Conservation (phyloP, 2,888 invertebrate genomes). For the Lasioglossum malachurum region DNA sequence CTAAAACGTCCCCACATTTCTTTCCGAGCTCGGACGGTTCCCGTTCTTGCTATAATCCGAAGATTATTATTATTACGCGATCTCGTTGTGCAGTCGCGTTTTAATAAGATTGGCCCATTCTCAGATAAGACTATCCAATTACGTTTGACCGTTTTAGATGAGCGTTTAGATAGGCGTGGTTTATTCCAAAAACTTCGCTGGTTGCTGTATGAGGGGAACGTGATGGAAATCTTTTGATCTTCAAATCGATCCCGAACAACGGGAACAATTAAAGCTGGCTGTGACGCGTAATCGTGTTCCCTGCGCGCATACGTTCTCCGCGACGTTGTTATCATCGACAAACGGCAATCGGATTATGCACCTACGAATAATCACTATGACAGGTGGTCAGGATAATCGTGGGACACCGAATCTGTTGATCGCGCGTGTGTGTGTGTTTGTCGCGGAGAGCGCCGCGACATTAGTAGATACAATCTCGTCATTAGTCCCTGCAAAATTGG, state of each 20-base stretch:
- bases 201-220: not conserved
- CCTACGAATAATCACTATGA: conserved; percentile 71
- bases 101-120: conserved; percentile 8
- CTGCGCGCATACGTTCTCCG: conserved; percentile 52
- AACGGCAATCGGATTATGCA: conserved; percentile 72
- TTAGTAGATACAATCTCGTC: conserved; percentile 48
- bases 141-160: conserved; percentile 24
- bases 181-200: not conserved
- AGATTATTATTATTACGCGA: conserved; percentile 16
- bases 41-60: not conserved
- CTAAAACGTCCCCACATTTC: not conserved
- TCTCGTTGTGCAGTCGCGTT: not conserved
- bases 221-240: not conserved
- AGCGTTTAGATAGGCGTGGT: conserved; percentile 5
- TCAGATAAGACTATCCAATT: conserved; percentile 32
- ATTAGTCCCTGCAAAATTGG: conserved; percentile 41
- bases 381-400: conserved; percentile 70
- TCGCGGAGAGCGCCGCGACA: conserved; percentile 31
- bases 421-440: conserved; percentile 37
- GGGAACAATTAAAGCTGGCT: conserved; percentile 33
- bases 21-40: not conserved
- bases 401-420: conserved; percentile 57
- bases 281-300: conserved; percentile 57
- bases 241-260: not conserved
- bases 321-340: conserved; percentile 70